phyloP scores from a whole-genome alignment of 1,140 invertebrate species.

The Macrobrachium nipponense region DNA sequence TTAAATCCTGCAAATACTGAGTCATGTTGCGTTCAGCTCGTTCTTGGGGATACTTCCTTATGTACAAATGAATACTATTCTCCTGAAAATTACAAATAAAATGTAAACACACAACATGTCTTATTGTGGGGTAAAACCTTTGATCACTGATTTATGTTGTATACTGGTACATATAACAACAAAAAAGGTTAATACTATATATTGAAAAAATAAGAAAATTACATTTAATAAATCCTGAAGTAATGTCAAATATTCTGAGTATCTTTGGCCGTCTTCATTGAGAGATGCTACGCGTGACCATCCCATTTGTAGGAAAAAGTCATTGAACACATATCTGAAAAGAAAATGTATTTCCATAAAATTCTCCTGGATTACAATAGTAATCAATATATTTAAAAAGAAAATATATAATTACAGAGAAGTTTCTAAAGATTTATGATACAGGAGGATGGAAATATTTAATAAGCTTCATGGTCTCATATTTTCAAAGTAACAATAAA shows the following conservation, averaged over 20 bases:
- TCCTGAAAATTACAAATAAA: constrained; percentile 26
- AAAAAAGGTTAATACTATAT: background rate
- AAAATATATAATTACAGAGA: background rate
- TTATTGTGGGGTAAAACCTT: too few species aligned
- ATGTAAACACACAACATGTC: background rate
- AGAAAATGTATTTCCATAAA: background rate
- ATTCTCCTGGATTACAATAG: background rate
- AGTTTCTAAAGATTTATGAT: too few species aligned
- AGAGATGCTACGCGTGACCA: constrained; percentile 81
- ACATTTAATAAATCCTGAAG: constrained; percentile 77
- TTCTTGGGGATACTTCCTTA: constrained; percentile 51
- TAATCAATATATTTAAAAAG: background rate
- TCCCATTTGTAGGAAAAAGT: constrained; percentile 75
- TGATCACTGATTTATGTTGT: too few species aligned
- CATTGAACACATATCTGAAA: constrained; percentile 76
- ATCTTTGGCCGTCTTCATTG: constrained; percentile 84
- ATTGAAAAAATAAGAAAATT: constrained; percentile 14
- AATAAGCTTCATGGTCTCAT: too few species aligned
- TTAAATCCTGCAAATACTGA: constrained; percentile 75
- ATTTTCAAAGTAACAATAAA: too few species aligned
- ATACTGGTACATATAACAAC: too few species aligned
- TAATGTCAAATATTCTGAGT: constrained; percentile 82
- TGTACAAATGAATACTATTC: constrained; percentile 42
- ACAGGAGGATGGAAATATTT: too few species aligned
- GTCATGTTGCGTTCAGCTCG: constrained; percentile 40